These are phyloP conservation scores for Remorina albescens DNA, from an alignment of 2,797 vertebrate genomes.

Conservation along the genomic window DNA sequence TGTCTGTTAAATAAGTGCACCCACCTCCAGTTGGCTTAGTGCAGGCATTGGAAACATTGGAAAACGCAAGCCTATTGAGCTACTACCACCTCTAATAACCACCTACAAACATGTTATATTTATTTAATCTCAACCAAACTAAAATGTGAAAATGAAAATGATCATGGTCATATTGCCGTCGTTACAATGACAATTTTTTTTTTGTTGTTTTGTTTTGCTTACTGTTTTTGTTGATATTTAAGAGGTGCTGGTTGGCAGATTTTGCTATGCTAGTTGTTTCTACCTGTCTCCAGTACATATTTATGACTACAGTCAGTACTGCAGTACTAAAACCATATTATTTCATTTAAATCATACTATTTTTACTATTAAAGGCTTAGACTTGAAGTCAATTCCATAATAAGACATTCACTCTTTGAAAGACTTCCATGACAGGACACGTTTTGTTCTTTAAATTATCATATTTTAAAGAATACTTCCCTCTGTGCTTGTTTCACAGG, in stretches of 20 bases:
- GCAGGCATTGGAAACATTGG: background rate
- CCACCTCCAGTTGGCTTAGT: background rate
- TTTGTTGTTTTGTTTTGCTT: background rate
- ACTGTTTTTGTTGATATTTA: background rate
- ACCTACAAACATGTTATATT: background rate
- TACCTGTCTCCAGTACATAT: background rate
- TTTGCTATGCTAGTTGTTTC: too few relatives aligned
- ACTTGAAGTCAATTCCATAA: background rate
- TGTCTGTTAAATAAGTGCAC: background rate
- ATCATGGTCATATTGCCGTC: background rate
- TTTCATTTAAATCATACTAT: background rate
- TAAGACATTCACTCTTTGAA: background rate
- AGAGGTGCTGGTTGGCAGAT: background rate
- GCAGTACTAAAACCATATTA: background rate
- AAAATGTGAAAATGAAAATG: background rate
- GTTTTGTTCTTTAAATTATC: background rate
- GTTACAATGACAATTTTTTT: background rate
- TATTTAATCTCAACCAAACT: too few relatives aligned
- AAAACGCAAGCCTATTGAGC: background rate
- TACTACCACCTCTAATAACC: background rate
- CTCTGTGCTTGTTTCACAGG: background rate
- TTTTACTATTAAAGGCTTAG: background rate
- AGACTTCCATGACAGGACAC: background rate
- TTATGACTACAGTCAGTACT: background rate
- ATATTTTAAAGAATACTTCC: background rate